phyloP scores from a whole-genome alignment of 2,113 vertebrate species.

The Siniperca knerii region DNA sequence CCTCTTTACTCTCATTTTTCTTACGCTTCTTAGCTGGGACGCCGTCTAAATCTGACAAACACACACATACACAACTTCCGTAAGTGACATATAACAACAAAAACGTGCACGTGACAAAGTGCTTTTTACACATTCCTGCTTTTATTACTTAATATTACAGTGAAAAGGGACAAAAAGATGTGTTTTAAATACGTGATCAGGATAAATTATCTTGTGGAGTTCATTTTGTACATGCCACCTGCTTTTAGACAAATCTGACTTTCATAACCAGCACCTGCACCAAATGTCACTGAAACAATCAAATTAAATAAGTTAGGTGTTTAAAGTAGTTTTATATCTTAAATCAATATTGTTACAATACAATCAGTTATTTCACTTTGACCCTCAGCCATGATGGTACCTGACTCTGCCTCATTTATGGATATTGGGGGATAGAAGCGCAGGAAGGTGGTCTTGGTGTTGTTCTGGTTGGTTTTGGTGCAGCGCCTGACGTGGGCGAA shows the following conservation, averaged over 20 bases:
- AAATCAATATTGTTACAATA: background rate
- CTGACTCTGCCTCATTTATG: slow-evolving; percentile 67
- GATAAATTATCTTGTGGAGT: too few relatives aligned
- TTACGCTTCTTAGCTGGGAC: slow-evolving; percentile 88
- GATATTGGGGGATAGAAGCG: slow-evolving; percentile 92
- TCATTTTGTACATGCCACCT: too few relatives aligned
- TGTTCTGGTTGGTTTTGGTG: slow-evolving; percentile 88
- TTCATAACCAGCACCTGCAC: background rate
- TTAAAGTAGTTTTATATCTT: background rate
- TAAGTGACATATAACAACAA: background rate
- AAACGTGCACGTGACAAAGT: background rate
- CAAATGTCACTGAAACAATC: background rate
- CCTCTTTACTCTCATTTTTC: slow-evolving; percentile 72
- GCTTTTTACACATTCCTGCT: background rate
- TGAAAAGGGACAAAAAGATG: too few relatives aligned
- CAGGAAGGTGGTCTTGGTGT: slow-evolving; percentile 92
- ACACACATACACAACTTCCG: background rate
- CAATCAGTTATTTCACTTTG: background rate
- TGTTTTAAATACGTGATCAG: too few relatives aligned
- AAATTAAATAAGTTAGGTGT: too few relatives aligned
- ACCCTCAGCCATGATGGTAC: background rate
- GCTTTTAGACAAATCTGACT: too few relatives aligned
- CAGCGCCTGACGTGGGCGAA: slow-evolving; percentile 94
- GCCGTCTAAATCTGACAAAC: slow-evolving; percentile 79
- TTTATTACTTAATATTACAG: background rate